Percentiles rank a stretch among this genome's conserved stretches.
These are phyloP conservation scores for Glaucopsyche alexis DNA, from an alignment of 2,888 invertebrate species.

Conservation along the genomic window DNA sequence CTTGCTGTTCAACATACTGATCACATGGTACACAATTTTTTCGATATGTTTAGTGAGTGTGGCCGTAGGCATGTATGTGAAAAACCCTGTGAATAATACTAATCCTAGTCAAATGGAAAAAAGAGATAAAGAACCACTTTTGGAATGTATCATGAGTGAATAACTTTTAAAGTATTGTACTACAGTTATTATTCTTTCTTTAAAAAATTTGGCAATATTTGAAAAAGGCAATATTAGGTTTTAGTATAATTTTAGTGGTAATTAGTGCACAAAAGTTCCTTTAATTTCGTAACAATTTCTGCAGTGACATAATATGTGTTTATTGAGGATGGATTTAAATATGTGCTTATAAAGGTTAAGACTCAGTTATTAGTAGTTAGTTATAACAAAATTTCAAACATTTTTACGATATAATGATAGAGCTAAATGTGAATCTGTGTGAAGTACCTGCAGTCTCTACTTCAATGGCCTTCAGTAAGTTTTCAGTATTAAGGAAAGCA, in stretches of 20 bases:
- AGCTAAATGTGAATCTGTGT: no score
- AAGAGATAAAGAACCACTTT: conserved; percentile 55
- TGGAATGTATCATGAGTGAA: conserved; percentile 51
- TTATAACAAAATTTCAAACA: no score
- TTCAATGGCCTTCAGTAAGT: no score
- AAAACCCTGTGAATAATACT: conserved; percentile 89
- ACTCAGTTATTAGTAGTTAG: no score
- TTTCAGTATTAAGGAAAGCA: no score
- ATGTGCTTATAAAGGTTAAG: no score
- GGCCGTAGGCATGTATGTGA: conserved; percentile 92
- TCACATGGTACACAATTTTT: conserved; percentile 88
- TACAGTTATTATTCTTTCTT: neutral
- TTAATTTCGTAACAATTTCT: neutral
- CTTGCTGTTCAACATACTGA: conserved; percentile 90
- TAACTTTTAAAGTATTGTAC: conserved; percentile 14
- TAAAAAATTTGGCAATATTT: conserved; percentile 1
- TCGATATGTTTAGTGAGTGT: conserved; percentile 90
- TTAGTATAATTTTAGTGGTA: neutral
- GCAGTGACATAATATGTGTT: neutral
- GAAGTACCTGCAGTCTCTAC: no score
- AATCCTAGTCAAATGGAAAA: conserved; percentile 38
- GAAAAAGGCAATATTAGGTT: neutral
- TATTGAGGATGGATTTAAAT: neutral
- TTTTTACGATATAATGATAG: no score
- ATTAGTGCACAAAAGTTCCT: conserved; percentile 4